Conservation (phyloP, 2,797 vertebrate species). For the Sebastolobus alascanus region DNA sequence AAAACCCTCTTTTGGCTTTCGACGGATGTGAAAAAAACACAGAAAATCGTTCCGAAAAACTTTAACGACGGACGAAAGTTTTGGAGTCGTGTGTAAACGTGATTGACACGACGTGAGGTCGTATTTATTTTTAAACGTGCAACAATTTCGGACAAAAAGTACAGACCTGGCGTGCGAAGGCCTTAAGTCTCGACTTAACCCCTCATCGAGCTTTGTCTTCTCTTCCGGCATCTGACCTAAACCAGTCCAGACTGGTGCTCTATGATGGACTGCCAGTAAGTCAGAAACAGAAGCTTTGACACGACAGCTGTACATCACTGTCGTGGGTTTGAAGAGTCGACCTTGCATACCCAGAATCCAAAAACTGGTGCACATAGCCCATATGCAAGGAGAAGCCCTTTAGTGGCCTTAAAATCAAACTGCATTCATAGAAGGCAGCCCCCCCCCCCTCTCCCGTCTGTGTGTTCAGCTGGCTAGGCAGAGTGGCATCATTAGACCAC, state of each 20-base stretch:
- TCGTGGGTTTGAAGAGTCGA: conserved; percentile 27
- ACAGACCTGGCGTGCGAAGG: no score
- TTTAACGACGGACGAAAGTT: no score
- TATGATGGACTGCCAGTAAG: conserved; percentile 19
- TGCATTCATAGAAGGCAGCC: conserved; percentile 2
- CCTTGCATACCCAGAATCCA: conserved; percentile 27
- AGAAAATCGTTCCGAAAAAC: no score
- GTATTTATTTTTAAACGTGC: no score
- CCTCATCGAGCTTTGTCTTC: background rate
- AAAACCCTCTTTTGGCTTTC: no score
- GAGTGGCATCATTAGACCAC: conserved; percentile 55
- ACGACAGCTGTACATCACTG: conserved; percentile 58
- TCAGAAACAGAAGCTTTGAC: conserved; percentile 35
- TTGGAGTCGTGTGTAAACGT: no score
- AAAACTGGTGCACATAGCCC: background rate
- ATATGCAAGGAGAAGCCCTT: conserved; percentile 29
- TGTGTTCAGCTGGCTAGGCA: conserved; percentile 20
- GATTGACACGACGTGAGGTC: no score
- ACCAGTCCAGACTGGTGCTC: conserved; percentile 25
- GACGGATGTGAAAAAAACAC: no score
- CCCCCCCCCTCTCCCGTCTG: conserved; percentile 13
- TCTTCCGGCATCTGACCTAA: conserved; percentile 25
- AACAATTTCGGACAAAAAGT: no score
- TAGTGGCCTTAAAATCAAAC: conserved; percentile 38
- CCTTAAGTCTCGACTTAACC: background rate